These are phyloP conservation scores for Pyrrhosoma nymphula DNA, from an alignment of 2,888 invertebrate species.

Conservation along the genomic window DNA sequence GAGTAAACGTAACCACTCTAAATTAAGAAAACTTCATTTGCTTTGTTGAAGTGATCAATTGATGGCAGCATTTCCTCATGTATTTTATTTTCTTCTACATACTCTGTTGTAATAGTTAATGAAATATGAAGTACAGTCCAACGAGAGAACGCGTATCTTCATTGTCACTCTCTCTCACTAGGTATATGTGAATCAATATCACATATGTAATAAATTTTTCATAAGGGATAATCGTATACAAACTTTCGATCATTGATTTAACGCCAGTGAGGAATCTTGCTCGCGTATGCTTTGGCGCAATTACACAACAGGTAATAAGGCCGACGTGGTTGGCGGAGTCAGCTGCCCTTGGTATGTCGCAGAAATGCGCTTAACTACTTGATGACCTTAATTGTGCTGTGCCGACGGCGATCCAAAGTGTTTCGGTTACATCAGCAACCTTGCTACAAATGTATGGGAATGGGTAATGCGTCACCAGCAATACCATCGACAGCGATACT, in stretches of 20 bases:
- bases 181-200: not conserved
- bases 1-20: no score
- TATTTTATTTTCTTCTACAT: no score
- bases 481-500: not conserved
- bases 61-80: no score
- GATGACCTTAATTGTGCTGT: not conserved
- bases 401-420: not conserved
- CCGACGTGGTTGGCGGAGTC: not conserved
- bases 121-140: no score
- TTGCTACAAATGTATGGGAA: not conserved
- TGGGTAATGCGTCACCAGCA: not conserved
- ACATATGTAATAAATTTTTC: not conserved
- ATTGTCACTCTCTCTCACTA: no score
- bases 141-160: no score
- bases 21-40: no score
- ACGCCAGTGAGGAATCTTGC: not conserved
- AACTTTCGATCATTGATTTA: not conserved
- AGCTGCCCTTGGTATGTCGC: slow-evolving; percentile 26
- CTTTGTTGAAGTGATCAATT: no score
- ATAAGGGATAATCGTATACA: not conserved
- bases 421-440: slow-evolving; percentile 25
- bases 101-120: no score
- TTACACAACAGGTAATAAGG: slow-evolving; percentile 8
- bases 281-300: not conserved
- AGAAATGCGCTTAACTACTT: not conserved